phyloP scores from a whole-genome alignment of 2,797 vertebrate genomes.

The Hippoglossus hippoglossus region DNA sequence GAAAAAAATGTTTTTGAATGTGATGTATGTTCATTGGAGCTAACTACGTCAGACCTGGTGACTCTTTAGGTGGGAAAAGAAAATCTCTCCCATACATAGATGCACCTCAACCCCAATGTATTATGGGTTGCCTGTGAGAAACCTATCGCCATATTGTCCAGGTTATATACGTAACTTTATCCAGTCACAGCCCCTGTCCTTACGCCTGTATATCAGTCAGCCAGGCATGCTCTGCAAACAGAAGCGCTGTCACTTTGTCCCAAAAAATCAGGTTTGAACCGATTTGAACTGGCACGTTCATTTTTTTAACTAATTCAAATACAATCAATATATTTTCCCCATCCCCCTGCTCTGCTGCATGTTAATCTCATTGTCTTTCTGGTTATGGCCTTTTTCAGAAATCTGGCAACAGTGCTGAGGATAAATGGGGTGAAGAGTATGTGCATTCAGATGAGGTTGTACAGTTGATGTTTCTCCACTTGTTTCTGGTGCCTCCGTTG shows the following conservation, averaged over 20 bases:
- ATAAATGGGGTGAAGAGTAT: background rate
- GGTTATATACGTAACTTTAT: slow-evolving; percentile 21
- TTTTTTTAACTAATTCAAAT: background rate
- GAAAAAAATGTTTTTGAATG: slow-evolving; percentile 47
- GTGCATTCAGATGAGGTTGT: background rate
- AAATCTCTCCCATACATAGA: background rate
- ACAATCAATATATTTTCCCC: no score
- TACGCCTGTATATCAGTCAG: slow-evolving; percentile 4
- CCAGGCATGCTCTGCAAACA: background rate
- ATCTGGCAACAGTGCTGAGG: background rate
- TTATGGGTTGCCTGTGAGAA: slow-evolving; percentile 2
- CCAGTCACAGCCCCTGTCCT: slow-evolving; percentile 16
- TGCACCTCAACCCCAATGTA: slow-evolving; percentile 11
- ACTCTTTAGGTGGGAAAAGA: slow-evolving; percentile 4
- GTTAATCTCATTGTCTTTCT: background rate
- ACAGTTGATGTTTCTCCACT: background rate
- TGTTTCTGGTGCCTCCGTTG: background rate
- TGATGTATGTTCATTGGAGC: slow-evolving; percentile 7
- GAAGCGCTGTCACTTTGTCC: background rate
- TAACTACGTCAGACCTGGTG: slow-evolving; percentile 14
- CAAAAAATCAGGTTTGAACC: background rate
- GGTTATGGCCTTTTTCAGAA: background rate
- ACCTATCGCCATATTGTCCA: slow-evolving; percentile 23
- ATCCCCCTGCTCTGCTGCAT: background rate
- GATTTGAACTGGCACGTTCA: background rate